phyloP scores from a whole-genome alignment of 2,113 vertebrate genomes.

The Eulacestoma nigropectus region DNA sequence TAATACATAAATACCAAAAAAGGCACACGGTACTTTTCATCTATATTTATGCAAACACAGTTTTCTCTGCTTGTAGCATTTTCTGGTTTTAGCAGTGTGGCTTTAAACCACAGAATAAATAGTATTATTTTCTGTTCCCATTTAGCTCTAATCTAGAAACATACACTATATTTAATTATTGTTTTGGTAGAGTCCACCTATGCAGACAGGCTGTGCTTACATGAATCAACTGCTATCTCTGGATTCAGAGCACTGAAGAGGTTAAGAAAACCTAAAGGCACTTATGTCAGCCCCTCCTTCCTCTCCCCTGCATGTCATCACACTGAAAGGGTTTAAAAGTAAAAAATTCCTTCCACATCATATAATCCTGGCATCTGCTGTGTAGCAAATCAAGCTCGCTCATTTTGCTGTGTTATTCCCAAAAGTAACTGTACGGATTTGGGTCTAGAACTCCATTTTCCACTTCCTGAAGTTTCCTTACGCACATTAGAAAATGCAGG shows the following conservation, averaged over 20 bases:
- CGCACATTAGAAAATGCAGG: slow-evolving; percentile 31
- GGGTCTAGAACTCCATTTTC: slow-evolving; percentile 47
- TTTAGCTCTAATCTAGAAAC: slow-evolving; percentile 14
- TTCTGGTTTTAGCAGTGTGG: not conserved
- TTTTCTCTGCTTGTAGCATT: not conserved
- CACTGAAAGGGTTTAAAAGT: slow-evolving; percentile 43
- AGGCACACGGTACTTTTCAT: not conserved
- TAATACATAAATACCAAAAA: slow-evolving; percentile 21
- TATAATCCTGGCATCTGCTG: slow-evolving; percentile 65
- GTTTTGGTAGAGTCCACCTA: not conserved
- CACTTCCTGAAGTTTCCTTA: slow-evolving; percentile 27
- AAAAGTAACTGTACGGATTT: slow-evolving; percentile 57
- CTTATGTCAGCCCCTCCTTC: slow-evolving; percentile 17
- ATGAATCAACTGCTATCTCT: not conserved
- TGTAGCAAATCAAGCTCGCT: slow-evolving; percentile 48
- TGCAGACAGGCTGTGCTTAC: not conserved
- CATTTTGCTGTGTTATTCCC: slow-evolving; percentile 60
- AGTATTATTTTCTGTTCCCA: not conserved
- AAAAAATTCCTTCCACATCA: slow-evolving; percentile 61
- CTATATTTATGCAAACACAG: not conserved
- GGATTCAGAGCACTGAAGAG: slow-evolving; percentile 4
- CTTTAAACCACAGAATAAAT: slow-evolving; percentile 34
- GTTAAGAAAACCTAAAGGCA: slow-evolving; percentile 23
- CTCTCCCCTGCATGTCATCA: slow-evolving; percentile 38
- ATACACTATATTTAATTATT: not conserved